Evolutionary conservation across 1,140 invertebrate genomes (phyloP).

Genomic region (Achroia grisella): DNA sequence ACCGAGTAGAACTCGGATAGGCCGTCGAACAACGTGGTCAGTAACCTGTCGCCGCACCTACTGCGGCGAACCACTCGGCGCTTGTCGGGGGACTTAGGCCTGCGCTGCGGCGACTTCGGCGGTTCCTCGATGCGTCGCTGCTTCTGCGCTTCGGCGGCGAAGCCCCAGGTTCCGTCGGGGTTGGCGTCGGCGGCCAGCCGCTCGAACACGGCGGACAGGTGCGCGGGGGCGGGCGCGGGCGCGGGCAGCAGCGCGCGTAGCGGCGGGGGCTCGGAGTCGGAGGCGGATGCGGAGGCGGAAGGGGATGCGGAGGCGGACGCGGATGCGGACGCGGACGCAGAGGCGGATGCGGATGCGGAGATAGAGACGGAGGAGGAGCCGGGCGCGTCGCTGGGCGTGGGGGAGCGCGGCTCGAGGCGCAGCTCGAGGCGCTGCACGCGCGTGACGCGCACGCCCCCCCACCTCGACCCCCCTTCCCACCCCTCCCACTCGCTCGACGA

Average conservation of each 20-base stretch:
- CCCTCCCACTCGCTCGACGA: constrained; percentile 53
- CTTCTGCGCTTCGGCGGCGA: constrained; percentile 80
- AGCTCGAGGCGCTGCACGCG: constrained; percentile 43
- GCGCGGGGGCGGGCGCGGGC: constrained; percentile 9
- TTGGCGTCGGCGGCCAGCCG: constrained; percentile 62
- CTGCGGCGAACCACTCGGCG: constrained; percentile 35
- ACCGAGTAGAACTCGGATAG: constrained; percentile 88
- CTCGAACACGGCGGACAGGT: constrained; percentile 65
- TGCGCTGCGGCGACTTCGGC: background rate
- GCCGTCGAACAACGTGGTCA: constrained; percentile 87
- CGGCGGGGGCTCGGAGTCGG: constrained; percentile 3
- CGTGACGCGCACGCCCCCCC: constrained; percentile 47
- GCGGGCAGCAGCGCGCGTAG: constrained; percentile 35
- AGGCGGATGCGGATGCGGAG: constrained; percentile 8
- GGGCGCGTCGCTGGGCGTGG: background rate
- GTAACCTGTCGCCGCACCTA: constrained; percentile 59
- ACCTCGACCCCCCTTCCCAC: constrained; percentile 46
- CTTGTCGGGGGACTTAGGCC: constrained; percentile 24
- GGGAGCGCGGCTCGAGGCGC: constrained; percentile 23
- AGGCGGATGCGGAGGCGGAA: constrained; percentile 17
- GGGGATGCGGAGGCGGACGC: constrained; percentile 37
- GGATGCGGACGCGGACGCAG: constrained; percentile 53
- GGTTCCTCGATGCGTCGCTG: constrained; percentile 24
- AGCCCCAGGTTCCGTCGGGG: constrained; percentile 81
- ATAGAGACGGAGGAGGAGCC: background rate